Percentiles rank a stretch among this genome's conserved stretches.
These are phyloP conservation scores for Streptopelia turtur DNA, from an alignment of 2,797 vertebrate genomes.

Conservation along the genomic window DNA sequence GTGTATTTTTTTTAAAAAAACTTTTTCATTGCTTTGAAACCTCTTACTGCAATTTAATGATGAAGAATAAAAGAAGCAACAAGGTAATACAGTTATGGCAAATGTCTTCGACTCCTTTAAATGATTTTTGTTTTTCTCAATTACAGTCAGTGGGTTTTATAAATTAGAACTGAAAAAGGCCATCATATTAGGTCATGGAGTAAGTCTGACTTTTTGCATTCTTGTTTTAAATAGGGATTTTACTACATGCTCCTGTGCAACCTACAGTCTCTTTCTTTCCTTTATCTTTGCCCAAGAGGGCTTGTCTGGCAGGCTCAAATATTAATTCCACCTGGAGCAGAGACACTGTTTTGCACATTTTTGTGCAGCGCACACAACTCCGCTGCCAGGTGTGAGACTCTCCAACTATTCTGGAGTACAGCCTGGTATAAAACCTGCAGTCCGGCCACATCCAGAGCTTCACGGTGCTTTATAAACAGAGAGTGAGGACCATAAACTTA, in stretches of 20 bases:
- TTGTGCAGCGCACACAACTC: background rate
- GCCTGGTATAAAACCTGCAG: background rate
- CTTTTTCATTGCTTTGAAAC: background rate
- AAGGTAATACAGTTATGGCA: background rate
- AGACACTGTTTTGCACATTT: background rate
- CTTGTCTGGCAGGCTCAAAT: background rate
- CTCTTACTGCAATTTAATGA: background rate
- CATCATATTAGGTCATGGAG: background rate
- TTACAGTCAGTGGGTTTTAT: background rate
- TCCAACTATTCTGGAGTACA: background rate
- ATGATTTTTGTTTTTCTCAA: background rate
- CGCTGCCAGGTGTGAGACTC: background rate
- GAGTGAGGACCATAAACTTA: background rate
- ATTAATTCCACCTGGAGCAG: background rate
- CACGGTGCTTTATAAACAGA: background rate
- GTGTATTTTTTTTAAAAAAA: background rate
- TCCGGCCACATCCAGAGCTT: background rate
- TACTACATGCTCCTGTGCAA: background rate
- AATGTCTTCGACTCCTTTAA: background rate
- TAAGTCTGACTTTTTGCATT: background rate
- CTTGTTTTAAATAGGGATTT: background rate
- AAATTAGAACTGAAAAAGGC: background rate
- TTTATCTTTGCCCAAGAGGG: background rate
- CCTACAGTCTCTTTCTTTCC: background rate
- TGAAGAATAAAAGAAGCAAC: background rate